phyloP scores from a whole-genome alignment of 2,888 invertebrate genomes.

The Odontomyia ornata region DNA sequence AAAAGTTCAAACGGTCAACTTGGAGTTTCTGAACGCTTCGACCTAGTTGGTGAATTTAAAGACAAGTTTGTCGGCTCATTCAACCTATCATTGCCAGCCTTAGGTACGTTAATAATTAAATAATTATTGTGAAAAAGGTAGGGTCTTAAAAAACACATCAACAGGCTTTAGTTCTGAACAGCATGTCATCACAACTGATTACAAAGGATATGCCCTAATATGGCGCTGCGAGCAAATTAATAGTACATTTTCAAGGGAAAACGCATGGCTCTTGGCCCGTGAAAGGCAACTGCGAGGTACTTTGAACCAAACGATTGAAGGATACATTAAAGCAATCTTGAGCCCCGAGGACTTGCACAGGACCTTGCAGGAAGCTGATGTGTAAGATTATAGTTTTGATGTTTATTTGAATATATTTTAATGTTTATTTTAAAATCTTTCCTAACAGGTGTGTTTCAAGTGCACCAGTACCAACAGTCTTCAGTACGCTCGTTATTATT shows the following conservation, averaged over 20 bases:
- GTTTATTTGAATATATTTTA: not conserved
- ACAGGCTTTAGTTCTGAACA: not conserved
- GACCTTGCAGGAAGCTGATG: not conserved
- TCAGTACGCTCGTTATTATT: not conserved
- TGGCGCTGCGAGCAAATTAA: conserved; percentile 32
- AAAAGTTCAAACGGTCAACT: not conserved
- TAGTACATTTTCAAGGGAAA: conserved; percentile 11
- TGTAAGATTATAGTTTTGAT: conserved; percentile 13
- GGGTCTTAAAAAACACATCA: not conserved
- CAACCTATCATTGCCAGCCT: conserved; percentile 10
- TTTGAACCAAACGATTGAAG: conserved; percentile 18
- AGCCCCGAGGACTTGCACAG: conserved; percentile 14
- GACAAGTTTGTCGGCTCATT: conserved; percentile 11
- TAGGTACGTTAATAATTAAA: not conserved
- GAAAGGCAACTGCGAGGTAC: conserved; percentile 1
- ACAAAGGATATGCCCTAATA: conserved; percentile 25
- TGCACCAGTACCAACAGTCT: not conserved
- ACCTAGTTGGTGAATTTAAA: not conserved
- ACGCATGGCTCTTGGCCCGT: conserved; percentile 14
- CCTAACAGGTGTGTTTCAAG: not conserved
- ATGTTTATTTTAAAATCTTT: not conserved
- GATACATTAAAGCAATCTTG: conserved; percentile 6
- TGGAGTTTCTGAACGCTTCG: not conserved
- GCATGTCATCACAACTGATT: conserved; percentile 23
- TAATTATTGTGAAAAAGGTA: not conserved